A percentile compares a stretch with the other conserved stretches of the same genome.
Conservation (phyloP, 2,113 vertebrate species). For the Corapipo altera region DNA sequence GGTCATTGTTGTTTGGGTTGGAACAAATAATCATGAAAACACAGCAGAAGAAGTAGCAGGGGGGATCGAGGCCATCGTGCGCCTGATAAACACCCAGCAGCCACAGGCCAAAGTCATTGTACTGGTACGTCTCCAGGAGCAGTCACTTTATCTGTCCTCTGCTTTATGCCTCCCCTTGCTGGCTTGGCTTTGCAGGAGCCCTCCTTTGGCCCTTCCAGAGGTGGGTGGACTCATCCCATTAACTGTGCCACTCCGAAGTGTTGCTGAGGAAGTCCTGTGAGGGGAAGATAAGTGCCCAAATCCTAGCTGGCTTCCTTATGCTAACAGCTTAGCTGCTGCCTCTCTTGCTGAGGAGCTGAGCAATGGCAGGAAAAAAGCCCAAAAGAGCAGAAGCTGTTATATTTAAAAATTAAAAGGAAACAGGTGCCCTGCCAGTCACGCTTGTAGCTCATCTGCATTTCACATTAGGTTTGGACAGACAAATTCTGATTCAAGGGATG, state of each 20-base stretch:
- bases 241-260: fast-evolving
- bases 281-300: neutral
- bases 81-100: constrained; percentile 84
- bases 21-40: constrained; percentile 95
- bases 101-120: constrained; percentile 93
- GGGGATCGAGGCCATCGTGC: constrained; percentile 89
- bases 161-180: neutral
- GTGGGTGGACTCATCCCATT: fast-evolving
- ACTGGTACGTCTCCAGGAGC: constrained; percentile 76
- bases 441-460: neutral
- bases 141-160: neutral
- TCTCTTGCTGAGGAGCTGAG: neutral
- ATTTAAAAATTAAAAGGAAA: neutral
- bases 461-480: neutral
- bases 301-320: neutral
- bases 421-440: neutral
- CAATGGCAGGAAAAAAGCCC: neutral
- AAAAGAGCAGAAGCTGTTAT: neutral
- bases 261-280: too few relatives aligned
- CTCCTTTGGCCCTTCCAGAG: neutral
- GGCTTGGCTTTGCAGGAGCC: neutral
- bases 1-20: constrained; percentile 97
- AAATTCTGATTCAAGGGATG: too few relatives aligned
- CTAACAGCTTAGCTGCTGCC: neutral
- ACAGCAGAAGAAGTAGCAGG: constrained; percentile 93